Evolutionary conservation across 2,113 vertebrate genomes (phyloP), one percentile per base, ranked within the genome.

Genomic region (Chaetodon auriga): DNA sequence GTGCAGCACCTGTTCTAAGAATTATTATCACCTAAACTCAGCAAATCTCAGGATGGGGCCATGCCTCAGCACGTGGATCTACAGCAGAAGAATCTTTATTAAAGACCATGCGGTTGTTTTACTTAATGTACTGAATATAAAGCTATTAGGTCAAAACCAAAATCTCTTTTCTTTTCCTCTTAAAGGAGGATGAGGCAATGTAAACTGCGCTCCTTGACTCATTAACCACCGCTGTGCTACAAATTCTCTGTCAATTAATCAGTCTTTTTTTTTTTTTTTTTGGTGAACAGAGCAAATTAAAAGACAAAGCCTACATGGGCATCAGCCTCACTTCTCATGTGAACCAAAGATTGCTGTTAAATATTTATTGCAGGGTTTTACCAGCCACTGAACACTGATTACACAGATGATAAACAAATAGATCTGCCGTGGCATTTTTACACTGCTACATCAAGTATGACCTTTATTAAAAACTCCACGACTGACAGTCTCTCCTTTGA

Each of bases 11-110:
- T 91, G 90, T 88, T 89, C 71, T 49, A 87, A 85, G 86, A 91
- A 92, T 90, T 88, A 92, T 90, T 90, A 90, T 90, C 83, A 90
- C 80, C 87, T 85, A 72, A 55, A 77, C 79, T 87, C 86, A 88
- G 89, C 76, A 88, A 66, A 83, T 91, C 86, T 85, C 82, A 82
- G 80, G 84, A 85, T n/a, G 46, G 74, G 73, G 57, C 84, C 43
- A 60, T 49, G 81, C 75, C 79, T 90, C 66, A 64, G 68, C 85
- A 68, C n/a, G 15, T 19, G 70, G 62, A 75, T 57, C 46, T 6
- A 66, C n/a, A 46, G 57, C 66, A 46, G n/a, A 19, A 71, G 21
- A 78, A 18, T 79, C 51, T 63, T 81, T 83, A 63, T 82, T 60
- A 78, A 85, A 79, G 43, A 68, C 41, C n/a, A 9, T 57, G 54